phyloP scores from a whole-genome alignment of 2,888 invertebrate species.

The Trichacis sp. region DNA sequence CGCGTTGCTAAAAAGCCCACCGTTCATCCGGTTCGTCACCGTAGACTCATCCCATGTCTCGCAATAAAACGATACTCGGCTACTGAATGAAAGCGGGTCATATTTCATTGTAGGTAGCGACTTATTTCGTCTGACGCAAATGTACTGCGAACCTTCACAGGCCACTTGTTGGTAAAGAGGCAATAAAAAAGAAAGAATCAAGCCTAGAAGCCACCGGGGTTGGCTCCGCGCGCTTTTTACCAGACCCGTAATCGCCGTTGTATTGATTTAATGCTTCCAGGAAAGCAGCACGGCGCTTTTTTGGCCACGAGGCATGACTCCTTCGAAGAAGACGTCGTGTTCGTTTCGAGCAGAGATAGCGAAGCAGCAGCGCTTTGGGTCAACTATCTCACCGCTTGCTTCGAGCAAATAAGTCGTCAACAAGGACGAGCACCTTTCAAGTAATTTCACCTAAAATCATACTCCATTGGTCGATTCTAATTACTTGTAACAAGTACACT shows the following conservation, averaged over 20 bases:
- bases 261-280: constrained; percentile 48
- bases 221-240: background rate
- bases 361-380: constrained; percentile 85
- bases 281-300: constrained; percentile 50
- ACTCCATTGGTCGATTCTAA: background rate
- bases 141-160: constrained; percentile 29
- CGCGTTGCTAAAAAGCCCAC: background rate
- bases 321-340: constrained; percentile 84
- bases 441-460: constrained; percentile 70
- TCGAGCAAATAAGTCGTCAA: constrained; percentile 86
- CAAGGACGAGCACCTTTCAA: constrained; percentile 84
- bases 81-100: constrained; percentile 38
- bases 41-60: constrained; percentile 14
- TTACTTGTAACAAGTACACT: background rate
- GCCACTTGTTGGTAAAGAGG: constrained; percentile 10
- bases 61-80: constrained; percentile 20
- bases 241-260: constrained; percentile 13
- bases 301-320: constrained; percentile 35
- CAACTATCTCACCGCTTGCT: constrained; percentile 84
- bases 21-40: background rate
- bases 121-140: constrained; percentile 29
- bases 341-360: constrained; percentile 83
- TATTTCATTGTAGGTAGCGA: constrained; percentile 26
- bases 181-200: constrained; percentile 33
- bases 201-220: constrained; percentile 1